Evolutionary conservation across 2,797 vertebrate genomes (phyloP).

Genomic region (Sebastes vulpes): DNA sequence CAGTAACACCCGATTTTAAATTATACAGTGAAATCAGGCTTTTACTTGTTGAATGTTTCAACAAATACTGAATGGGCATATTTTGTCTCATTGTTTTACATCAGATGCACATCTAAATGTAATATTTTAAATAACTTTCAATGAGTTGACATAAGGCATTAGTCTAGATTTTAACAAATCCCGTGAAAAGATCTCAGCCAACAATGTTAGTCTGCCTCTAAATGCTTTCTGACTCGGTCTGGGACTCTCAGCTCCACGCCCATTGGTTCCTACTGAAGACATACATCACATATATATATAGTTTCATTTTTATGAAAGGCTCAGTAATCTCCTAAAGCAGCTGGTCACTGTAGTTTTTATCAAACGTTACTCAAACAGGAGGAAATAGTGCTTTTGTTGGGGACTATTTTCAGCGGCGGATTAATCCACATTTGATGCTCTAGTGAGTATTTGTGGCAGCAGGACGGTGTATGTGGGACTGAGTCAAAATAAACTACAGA

Average conservation of each 20-base stretch:
- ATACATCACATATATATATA: background rate
- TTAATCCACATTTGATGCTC: background rate
- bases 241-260: background rate
- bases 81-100: background rate
- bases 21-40: background rate
- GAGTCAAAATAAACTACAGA: no score
- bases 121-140: background rate
- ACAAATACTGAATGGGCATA: background rate
- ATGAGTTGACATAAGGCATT: background rate
- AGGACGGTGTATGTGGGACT: background rate
- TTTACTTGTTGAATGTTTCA: background rate
- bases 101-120: background rate
- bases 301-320: background rate
- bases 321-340: background rate
- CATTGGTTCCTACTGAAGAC: background rate
- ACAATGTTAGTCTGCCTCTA: background rate
- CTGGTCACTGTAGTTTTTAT: background rate
- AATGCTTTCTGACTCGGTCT: background rate
- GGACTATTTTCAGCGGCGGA: background rate
- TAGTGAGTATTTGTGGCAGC: background rate
- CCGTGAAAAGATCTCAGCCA: background rate
- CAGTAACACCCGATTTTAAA: background rate
- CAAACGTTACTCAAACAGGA: background rate
- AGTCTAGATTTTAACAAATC: background rate
- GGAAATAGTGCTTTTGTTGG: background rate